phyloP scores from a whole-genome alignment of 2,797 vertebrate genomes.

The Ctenopoma kingsleyae region DNA sequence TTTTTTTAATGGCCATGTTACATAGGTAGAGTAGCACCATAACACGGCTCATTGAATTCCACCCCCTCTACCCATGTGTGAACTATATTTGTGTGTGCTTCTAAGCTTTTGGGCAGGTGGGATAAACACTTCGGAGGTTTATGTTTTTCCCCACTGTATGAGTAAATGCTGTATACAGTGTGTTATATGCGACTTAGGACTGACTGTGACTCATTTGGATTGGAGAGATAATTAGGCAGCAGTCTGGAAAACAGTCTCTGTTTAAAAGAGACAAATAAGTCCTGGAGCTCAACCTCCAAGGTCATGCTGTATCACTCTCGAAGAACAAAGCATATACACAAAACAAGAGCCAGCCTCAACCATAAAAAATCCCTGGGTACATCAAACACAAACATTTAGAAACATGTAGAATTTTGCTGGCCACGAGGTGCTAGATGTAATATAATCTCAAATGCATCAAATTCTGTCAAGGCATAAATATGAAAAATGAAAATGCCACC shows the following conservation, averaged over 20 bases:
- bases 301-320: conserved; percentile 53
- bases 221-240: conserved; percentile 69
- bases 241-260: conserved; percentile 64
- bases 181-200: conserved; percentile 39
- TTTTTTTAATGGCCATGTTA: conserved; percentile 37
- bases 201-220: conserved; percentile 65
- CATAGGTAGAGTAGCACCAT: conserved; percentile 48
- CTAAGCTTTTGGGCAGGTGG: conserved; percentile 47
- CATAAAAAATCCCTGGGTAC: conserved; percentile 34
- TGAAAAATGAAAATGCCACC: conserved; percentile 59
- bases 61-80: conserved; percentile 7
- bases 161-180: conserved; percentile 49
- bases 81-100: conserved; percentile 44
- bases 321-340: conserved; percentile 43
- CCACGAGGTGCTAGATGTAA: conserved; percentile 41
- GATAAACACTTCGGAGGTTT: conserved; percentile 30
- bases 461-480: conserved; percentile 46
- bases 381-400: conserved; percentile 56
- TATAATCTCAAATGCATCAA: conserved; percentile 58
- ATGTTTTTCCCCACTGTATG: conserved; percentile 10
- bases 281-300: conserved; percentile 64
- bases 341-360: conserved; percentile 49
- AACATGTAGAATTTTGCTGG: conserved; percentile 17
- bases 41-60: conserved; percentile 42
- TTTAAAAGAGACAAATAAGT: conserved; percentile 68